Base-by-base conservation (phyloP, 2,888 invertebrate species). In the Sphecodes monilicornis region DNA sequence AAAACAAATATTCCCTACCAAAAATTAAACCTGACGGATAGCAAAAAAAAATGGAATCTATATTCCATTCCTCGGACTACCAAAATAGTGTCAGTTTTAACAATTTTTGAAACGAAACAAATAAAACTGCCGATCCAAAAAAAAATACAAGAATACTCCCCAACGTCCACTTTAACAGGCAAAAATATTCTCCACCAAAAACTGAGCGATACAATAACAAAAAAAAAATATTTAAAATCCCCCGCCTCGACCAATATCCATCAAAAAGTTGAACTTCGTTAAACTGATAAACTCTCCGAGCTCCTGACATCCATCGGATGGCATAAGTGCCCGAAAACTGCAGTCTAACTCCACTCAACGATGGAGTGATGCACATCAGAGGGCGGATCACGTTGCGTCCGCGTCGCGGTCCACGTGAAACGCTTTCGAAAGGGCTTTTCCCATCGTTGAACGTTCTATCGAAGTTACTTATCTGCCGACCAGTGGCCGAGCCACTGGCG, bases 401-500 rank as follows among this genome's bases (percentile, higher is more conserved):
- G 68, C 70, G 71, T 77, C 76, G 78, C 84, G 87, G 32, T 50
- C 68, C 69, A 71, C 69, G 83, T 46, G 41, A 73, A 73, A 80
- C 71, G 29, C 78, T 88, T 80, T 88, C 87, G 77, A 85, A 84
- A 78, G 76, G 76, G 80, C 83, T 84, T 87, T 89, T 84, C 85
- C 85, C 76, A 68, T 66, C 72, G 82, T 77, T 57, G 86, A 71
- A 69, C 75, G 54, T 41, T 84, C 76, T 84, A 84, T 84, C 84
- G 78, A 81, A 41, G 76, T 74, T 78, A 78, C 84, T 88, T 87
- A 88, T 88, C 90, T 88, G 54, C 29, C 68, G 68, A 18, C 68
- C 78, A 4, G 80, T 46, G 75, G 79, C 43, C 64, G 83, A 50
- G 75, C 57, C 86, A 80, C 70, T 76, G 82, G 78, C 84, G 80